Percentiles rank a stretch among this genome's conserved stretches.
Conservation (phyloP, 2,888 invertebrate species). For the Cyaniris semiargus region DNA sequence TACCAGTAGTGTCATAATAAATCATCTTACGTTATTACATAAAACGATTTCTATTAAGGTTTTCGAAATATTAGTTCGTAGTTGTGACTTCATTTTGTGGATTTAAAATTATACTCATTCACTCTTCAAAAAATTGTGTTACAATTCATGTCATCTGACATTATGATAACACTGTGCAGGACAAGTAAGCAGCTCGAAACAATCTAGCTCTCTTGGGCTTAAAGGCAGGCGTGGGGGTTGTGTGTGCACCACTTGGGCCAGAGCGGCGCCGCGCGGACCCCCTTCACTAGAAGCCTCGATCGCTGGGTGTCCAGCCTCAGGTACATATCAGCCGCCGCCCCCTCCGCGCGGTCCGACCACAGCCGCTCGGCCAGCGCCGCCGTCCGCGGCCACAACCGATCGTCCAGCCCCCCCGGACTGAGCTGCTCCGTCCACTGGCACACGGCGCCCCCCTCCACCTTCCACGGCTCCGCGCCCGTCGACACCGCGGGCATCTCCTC, state of each 20-base stretch:
- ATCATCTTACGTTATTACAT: too few species aligned
- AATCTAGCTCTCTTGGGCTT: constrained; percentile 39
- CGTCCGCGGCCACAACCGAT: constrained; percentile 90
- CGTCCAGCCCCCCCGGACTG: constrained; percentile 86
- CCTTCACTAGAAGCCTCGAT: constrained; percentile 82
- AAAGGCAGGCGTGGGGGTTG: constrained; percentile 87
- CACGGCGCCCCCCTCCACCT: constrained; percentile 86
- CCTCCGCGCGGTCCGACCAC: constrained; percentile 83
- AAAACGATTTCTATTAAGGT: too few species aligned
- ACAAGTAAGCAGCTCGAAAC: neutral
- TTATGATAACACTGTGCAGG: neutral
- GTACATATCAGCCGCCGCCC: constrained; percentile 82
- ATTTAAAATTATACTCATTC: neutral
- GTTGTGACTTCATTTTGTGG: neutral
- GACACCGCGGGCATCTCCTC: constrained; percentile 63
- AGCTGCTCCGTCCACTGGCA: constrained; percentile 93
- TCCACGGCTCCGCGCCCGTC: constrained; percentile 67
- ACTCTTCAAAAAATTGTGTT: neutral
- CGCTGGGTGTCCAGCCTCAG: constrained; percentile 84
- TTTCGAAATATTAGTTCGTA: neutral
- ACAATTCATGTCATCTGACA: neutral
- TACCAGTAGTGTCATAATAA: neutral
- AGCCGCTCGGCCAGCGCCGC: constrained; percentile 91
- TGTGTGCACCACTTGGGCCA: constrained; percentile 90
- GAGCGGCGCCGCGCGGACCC: constrained; percentile 84